Evolutionary conservation across 2,888 invertebrate genomes (phyloP).

Genomic region (Margaritifera margaritifera): DNA sequence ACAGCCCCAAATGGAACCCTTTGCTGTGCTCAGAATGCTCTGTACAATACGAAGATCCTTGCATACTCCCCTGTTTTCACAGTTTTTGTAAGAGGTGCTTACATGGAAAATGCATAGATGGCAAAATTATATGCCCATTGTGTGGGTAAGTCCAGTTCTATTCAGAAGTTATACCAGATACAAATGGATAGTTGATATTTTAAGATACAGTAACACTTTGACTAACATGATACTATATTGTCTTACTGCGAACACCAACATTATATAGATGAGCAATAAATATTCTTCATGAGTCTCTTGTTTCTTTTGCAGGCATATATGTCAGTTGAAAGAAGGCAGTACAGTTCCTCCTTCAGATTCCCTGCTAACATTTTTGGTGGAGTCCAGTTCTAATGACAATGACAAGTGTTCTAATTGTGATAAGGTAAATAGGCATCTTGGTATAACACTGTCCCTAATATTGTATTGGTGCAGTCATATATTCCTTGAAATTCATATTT

Average conservation of each 20-base stretch:
- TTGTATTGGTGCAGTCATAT: too few species aligned
- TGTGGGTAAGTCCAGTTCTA: constrained; percentile 75
- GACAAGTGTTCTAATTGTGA: constrained; percentile 87
- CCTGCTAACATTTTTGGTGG: constrained; percentile 82
- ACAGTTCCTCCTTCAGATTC: constrained; percentile 79
- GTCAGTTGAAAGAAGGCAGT: constrained; percentile 77
- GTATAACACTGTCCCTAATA: too few species aligned
- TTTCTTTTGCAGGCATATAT: constrained; percentile 36
- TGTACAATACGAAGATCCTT: constrained; percentile 81
- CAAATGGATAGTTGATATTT: not conserved
- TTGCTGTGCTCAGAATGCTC: constrained; percentile 81
- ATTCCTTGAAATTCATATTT: too few species aligned
- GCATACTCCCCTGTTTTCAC: constrained; percentile 81
- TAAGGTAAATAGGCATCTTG: constrained; percentile 71
- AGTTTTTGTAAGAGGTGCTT: constrained; percentile 82
- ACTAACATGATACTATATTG: not conserved
- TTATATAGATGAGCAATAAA: not conserved
- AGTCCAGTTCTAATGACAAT: constrained; percentile 80
- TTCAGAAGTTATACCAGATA: not conserved
- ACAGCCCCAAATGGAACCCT: constrained; percentile 75
- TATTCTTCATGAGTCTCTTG: constrained; percentile 4
- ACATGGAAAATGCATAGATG: constrained; percentile 78
- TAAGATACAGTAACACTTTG: not conserved
- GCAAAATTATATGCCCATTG: constrained; percentile 79
- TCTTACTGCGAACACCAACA: not conserved